Percentiles rank a stretch among this genome's conserved stretches.
Evolutionary conservation across 2,113 vertebrate genomes (phyloP).

Genomic region (Apodemus sylvaticus): DNA sequence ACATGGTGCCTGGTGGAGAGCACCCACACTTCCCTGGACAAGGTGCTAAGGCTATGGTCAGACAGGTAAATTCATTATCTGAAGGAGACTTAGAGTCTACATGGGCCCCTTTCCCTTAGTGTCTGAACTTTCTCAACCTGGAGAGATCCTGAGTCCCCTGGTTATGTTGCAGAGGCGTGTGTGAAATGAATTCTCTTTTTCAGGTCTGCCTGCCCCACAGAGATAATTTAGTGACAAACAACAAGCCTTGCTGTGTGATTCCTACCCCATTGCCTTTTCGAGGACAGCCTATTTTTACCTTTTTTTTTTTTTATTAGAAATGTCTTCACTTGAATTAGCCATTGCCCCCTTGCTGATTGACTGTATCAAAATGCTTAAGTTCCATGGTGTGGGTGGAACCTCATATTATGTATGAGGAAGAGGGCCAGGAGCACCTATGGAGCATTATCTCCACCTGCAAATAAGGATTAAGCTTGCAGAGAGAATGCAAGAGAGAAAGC

Average conservation of each 20-base stretch:
- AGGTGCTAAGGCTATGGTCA: accelerated
- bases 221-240: slow-evolving; percentile 61
- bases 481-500: neutral
- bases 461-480: slow-evolving; percentile 34
- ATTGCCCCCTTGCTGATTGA: slow-evolving; percentile 50
- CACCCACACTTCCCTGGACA: neutral
- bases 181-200: slow-evolving; percentile 35
- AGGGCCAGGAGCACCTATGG: neutral
- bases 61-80: too few relatives aligned
- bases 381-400: neutral
- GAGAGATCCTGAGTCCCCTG: neutral
- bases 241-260: slow-evolving; percentile 7
- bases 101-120: neutral
- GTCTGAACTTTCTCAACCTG: neutral
- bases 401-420: slow-evolving; percentile 4
- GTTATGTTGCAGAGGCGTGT: neutral
- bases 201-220: slow-evolving; percentile 6
- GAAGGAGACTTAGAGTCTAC: neutral
- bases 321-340: slow-evolving; percentile 57
- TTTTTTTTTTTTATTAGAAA: slow-evolving; percentile 52
- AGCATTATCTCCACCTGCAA: slow-evolving; percentile 9
- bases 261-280: slow-evolving; percentile 30
- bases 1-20: accelerated
- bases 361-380: slow-evolving; percentile 36
- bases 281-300: neutral